phyloP scores from a whole-genome alignment of 2,888 invertebrate species.

The Drosophila pegasa region DNA sequence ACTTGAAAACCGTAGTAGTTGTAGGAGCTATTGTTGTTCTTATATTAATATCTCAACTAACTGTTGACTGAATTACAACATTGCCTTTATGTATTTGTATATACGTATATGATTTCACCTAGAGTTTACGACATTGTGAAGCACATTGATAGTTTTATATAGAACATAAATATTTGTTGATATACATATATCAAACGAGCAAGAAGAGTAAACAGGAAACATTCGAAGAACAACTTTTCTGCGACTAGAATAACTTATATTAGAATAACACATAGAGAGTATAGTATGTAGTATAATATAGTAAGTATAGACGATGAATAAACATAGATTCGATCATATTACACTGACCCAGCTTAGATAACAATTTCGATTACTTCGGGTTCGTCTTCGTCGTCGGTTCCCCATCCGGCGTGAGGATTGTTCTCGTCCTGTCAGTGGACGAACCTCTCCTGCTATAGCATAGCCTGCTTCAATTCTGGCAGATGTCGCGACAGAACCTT shows the following conservation, averaged over 20 bases:
- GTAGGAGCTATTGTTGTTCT: neutral
- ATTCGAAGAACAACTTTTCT: neutral
- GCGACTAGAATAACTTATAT: neutral
- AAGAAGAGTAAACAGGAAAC: neutral
- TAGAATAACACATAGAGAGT: too few relatives aligned
- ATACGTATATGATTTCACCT: slow-evolving; percentile 9
- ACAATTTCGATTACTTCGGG: slow-evolving; percentile 61
- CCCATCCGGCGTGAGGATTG: slow-evolving; percentile 49
- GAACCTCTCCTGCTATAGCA: slow-evolving; percentile 74
- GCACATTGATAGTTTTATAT: neutral
- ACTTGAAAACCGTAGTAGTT: slow-evolving; percentile 36
- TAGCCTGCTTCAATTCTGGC: slow-evolving; percentile 62
- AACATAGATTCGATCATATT: slow-evolving; percentile 37
- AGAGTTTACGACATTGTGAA: neutral
- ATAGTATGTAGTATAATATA: neutral
- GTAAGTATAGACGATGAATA: slow-evolving; percentile 11
- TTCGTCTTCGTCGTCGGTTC: slow-evolving; percentile 59
- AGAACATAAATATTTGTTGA: neutral
- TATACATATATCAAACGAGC: neutral
- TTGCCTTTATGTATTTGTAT: neutral
- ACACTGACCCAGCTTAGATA: slow-evolving; percentile 39
- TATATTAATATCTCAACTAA: neutral
- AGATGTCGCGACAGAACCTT: slow-evolving; percentile 49
- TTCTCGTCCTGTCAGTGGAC: slow-evolving; percentile 63
- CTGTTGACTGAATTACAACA: slow-evolving; percentile 3